phyloP scores from a whole-genome alignment of 30 jellyfish, hydroid and myxozoan genomes.

The Clytia hemisphaerica region DNA sequence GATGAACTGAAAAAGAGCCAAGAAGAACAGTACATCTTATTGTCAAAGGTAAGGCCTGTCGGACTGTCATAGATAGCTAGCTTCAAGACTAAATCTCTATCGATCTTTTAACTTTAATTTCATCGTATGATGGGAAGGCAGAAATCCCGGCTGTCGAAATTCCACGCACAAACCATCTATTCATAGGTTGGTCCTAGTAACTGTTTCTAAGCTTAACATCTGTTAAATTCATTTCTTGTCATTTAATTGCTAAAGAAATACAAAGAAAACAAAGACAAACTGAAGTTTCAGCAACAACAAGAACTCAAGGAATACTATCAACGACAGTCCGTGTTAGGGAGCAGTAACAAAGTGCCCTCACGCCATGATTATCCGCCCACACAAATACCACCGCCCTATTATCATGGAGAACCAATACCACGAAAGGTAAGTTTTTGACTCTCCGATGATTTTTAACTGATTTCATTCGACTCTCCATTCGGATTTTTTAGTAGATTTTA shows the following conservation, averaged over 20 bases:
- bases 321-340: slow-evolving; percentile 36
- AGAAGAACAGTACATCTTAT: too few relatives aligned
- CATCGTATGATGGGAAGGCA: too few relatives aligned
- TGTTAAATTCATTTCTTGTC: too few relatives aligned
- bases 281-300: slow-evolving; percentile 78
- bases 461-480: not conserved
- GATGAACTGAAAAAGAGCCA: too few relatives aligned
- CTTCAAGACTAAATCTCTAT: too few relatives aligned
- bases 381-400: not conserved
- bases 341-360: slow-evolving; percentile 10
- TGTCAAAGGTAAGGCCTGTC: too few relatives aligned
- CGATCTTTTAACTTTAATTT: too few relatives aligned
- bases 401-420: not conserved
- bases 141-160: too few relatives aligned
- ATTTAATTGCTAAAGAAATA: slow-evolving; percentile 26
- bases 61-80: too few relatives aligned
- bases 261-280: slow-evolving; percentile 78
- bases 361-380: not conserved
- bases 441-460: not conserved
- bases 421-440: not conserved
- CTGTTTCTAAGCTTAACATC: too few relatives aligned
- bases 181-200: too few relatives aligned
- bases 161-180: too few relatives aligned
- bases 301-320: slow-evolving; percentile 70
- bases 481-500: not conserved